These are phyloP conservation scores for Anoplius nigerrimus DNA, from an alignment of 2,888 invertebrate species.

Conservation along the genomic window DNA sequence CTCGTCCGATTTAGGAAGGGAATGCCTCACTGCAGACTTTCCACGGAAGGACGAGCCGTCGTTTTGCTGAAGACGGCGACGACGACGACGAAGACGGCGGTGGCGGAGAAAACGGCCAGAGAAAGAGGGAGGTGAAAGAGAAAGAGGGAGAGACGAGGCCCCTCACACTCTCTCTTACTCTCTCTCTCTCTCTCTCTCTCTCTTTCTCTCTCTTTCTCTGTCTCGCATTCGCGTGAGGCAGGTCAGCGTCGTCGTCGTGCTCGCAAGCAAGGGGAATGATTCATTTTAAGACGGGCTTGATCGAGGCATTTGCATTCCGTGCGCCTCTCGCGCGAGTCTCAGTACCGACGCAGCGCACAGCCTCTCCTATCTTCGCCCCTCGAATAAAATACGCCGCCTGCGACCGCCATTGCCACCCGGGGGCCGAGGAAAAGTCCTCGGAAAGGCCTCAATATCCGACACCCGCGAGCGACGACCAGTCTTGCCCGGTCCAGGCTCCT, in stretches of 20 bases:
- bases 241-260: constrained; percentile 46
- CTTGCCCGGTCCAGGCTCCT: no score
- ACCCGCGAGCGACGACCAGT: no score
- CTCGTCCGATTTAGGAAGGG: constrained; percentile 42
- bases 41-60: constrained; percentile 31
- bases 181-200: no score
- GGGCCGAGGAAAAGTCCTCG: no score
- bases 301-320: constrained; percentile 26
- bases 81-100: constrained; percentile 26
- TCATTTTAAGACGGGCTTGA: constrained; percentile 47
- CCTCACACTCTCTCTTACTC: no score
- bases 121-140: constrained; percentile 5
- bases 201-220: no score
- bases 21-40: constrained; percentile 29
- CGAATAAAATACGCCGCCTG: no score
- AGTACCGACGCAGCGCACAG: background rate
- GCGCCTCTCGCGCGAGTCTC: background rate
- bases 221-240: constrained; percentile 52
- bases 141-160: no score
- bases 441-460: no score
- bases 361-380: background rate
- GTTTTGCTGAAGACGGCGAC: background rate
- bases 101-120: background rate
- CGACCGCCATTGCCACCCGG: no score
- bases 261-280: constrained; percentile 48